Percentiles rank a stretch among this genome's conserved stretches.
Conservation (phyloP, 2,797 vertebrate species). For the Anableps anableps region DNA sequence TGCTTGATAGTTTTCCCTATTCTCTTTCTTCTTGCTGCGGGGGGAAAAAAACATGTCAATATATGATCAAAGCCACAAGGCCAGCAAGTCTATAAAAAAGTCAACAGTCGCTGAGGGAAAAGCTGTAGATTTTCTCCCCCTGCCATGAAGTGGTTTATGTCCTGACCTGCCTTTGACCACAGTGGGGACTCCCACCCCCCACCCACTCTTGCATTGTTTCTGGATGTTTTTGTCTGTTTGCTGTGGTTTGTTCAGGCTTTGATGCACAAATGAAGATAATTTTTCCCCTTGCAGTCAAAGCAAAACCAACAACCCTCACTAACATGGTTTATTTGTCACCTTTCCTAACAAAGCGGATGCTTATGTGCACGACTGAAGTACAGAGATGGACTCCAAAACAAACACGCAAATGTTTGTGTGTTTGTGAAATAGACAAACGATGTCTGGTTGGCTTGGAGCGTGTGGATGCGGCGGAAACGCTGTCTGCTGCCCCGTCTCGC, state of each 20-base stretch:
- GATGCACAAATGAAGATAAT: conserved; percentile 17
- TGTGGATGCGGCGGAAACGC: conserved; percentile 69
- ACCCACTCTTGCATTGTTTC: conserved; percentile 34
- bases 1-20: conserved; percentile 36
- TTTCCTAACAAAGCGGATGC: conserved; percentile 16
- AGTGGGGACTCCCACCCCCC: conserved; percentile 7
- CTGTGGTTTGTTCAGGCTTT: conserved; percentile 19
- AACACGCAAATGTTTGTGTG: conserved; percentile 31
- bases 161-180: conserved; percentile 74
- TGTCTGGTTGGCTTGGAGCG: conserved; percentile 49
- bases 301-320: conserved; percentile 10
- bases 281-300: conserved; percentile 4
- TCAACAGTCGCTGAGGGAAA: conserved; percentile 55
- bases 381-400: conserved; percentile 33
- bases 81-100: conserved; percentile 58
- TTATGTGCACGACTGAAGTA: conserved; percentile 30
- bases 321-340: conserved; percentile 15
- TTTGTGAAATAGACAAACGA: conserved; percentile 17
- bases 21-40: conserved; percentile 35
- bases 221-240: conserved; percentile 38
- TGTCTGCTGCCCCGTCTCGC: conserved; percentile 75
- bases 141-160: conserved; percentile 68
- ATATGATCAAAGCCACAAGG: conserved; percentile 44
- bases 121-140: conserved; percentile 69
- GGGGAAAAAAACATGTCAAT: conserved; percentile 38